These are phyloP conservation scores for Esox niger DNA, from an alignment of 2,113 vertebrate genomes.

Conservation along the genomic window DNA sequence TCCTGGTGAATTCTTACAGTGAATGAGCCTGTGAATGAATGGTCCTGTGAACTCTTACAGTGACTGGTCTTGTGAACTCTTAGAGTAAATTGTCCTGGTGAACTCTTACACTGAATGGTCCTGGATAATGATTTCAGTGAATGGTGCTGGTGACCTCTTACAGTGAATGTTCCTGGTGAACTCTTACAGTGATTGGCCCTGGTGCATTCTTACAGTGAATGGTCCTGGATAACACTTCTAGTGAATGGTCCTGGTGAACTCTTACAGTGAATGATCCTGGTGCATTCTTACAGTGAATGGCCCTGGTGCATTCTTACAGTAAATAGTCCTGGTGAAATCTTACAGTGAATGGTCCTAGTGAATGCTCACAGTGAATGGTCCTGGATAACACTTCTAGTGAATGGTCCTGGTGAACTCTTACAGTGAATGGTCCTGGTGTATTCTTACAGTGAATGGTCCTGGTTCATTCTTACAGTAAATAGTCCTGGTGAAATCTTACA, in stretches of 20 bases:
- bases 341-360: slow-evolving; percentile 70
- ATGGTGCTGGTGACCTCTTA: neutral
- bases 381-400: slow-evolving; percentile 51
- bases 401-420: slow-evolving; percentile 58
- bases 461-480: too few relatives aligned
- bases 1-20: too few relatives aligned
- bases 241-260: slow-evolving; percentile 54
- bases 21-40: neutral
- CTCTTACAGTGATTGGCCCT: slow-evolving; percentile 68
- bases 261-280: slow-evolving; percentile 66
- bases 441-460: neutral
- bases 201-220: too few relatives aligned
- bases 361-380: too few relatives aligned
- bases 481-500: slow-evolving; percentile 62
- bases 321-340: slow-evolving; percentile 56
- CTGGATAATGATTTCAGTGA: too few relatives aligned
- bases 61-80: neutral
- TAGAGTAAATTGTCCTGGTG: neutral
- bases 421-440: slow-evolving; percentile 65
- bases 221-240: slow-evolving; percentile 51
- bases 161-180: slow-evolving; percentile 50
- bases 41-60: too few relatives aligned
- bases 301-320: too few relatives aligned
- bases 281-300: too few relatives aligned
- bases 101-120: neutral